phyloP scores from a whole-genome alignment of 2,888 invertebrate species.

The Elaeidobius kamerunicus region DNA sequence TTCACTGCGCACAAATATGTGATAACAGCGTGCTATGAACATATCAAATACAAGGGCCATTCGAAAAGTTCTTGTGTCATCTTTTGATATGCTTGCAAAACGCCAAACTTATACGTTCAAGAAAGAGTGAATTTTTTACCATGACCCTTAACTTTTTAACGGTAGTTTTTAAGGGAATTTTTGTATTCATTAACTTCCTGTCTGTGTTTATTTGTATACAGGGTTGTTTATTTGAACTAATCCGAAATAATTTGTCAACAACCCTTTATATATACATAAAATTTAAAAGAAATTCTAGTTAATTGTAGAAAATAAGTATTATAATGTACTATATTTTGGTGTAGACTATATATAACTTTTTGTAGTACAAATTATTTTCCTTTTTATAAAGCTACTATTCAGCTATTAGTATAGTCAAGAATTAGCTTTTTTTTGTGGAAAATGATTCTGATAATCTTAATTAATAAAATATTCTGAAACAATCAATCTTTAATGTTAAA shows the following conservation, averaged over 20 bases:
- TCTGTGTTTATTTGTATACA: slow-evolving; percentile 1
- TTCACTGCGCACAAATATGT: slow-evolving; percentile 21
- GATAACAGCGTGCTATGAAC: too few species aligned
- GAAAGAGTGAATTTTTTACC: slow-evolving; percentile 29
- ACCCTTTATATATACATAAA: slow-evolving; percentile 10
- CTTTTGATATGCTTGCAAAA: slow-evolving; percentile 12
- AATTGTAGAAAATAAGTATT: slow-evolving; percentile 8
- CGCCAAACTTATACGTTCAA: slow-evolving; percentile 18
- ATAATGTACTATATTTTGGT: slow-evolving; percentile 8
- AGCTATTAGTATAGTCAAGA: too few species aligned
- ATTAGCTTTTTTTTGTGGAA: too few species aligned
- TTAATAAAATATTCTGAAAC: too few species aligned
- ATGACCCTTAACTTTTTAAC: slow-evolving; percentile 19
- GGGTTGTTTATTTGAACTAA: slow-evolving; percentile 1
- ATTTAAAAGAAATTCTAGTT: slow-evolving; percentile 10
- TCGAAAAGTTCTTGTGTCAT: too few species aligned
- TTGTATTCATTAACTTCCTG: slow-evolving; percentile 12
- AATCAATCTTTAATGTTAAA: too few species aligned
- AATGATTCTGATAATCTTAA: too few species aligned
- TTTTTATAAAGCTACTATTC: slow-evolving; percentile 9
- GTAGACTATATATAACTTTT: slow-evolving; percentile 18
- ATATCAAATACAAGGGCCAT: too few species aligned
- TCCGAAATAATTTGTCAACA: background rate
- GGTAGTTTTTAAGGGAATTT: slow-evolving; percentile 10
- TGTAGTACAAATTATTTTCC: slow-evolving; percentile 18